Base-by-base conservation (phyloP, 2,797 vertebrate genomes). In the Mus minutoides region DNA sequence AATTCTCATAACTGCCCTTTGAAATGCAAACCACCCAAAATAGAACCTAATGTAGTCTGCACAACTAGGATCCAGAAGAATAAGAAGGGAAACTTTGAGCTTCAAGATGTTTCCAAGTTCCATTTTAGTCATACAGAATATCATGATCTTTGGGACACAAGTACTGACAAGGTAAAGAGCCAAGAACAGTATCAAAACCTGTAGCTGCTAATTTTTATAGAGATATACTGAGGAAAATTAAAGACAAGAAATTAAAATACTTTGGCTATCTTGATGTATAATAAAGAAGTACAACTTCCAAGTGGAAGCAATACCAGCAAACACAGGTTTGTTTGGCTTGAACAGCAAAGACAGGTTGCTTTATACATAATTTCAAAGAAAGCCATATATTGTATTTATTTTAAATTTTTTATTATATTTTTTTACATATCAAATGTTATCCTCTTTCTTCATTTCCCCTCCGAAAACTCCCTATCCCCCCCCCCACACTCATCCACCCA, bases 271-370 rank as follows among this genome's bases (percentile, higher is more conserved):
- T 60, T 2, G 17, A 19, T 78, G 5, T 13, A 54, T 67, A 71
- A 78, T n/a, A 83, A 19, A 89, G 43, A n/a, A 67, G 52, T 31
- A 62, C 87, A 88, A 67, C 2, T 69, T 49, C 62, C 88, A 93
- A 29, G 69, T 6, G 46, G 46, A 95, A 60, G 73, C 58, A 71
- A 91, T 34, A 11, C 21, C 7, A 9, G 24, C 58, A 37, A n/a
- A n/a, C n/a, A n/a, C n/a, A n/a, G n/a, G n/a, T n/a, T n/a, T n/a
- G n/a, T n/a, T n/a, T 88, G 17, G 46, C 73, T 13, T 73, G 19
- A 97, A 76, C 69, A 73, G 73, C 71, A 94, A 92, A 86, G 43
- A 87, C 29, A 90, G 43, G n/a, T 64, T 94, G n/a, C 3, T 82
- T 89, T 8, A 21, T 60, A 79, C 19, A 40, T 82, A 24, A 95